phyloP scores from a whole-genome alignment of 2,797 vertebrate species.

The Tapirus indicus region DNA sequence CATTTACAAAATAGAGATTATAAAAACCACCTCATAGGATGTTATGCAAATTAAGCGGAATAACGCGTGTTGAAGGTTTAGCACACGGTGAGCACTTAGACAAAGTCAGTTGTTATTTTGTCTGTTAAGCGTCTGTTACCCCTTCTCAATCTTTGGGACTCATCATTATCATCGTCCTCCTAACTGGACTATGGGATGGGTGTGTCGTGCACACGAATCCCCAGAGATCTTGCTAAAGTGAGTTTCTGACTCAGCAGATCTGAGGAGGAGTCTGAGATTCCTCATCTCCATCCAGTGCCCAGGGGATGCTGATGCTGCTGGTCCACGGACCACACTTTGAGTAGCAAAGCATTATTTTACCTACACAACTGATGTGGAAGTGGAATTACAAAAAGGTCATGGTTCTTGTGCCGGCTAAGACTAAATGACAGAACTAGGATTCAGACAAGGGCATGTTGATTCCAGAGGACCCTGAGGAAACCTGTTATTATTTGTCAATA shows the following conservation, averaged over 20 bases:
- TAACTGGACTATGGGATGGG: accelerated
- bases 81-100: not conserved
- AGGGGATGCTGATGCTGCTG: not conserved
- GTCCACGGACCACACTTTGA: not conserved
- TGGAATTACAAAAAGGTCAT: not conserved
- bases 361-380: not conserved
- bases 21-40: not conserved
- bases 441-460: not conserved
- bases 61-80: not conserved
- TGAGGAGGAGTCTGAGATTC: not conserved
- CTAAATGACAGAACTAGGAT: not conserved
- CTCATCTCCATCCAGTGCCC: not conserved
- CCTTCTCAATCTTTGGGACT: not conserved
- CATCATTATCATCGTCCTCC: not conserved
- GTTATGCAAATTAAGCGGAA: not conserved
- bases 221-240: not conserved
- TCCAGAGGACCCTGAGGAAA: not conserved
- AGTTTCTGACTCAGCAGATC: not conserved
- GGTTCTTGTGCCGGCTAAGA: not conserved
- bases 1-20: not conserved
- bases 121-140: not conserved
- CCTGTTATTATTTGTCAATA: not conserved
- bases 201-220: accelerated
- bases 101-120: too few species aligned
- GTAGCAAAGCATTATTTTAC: not conserved